A percentile compares a stretch with the other conserved stretches of the same genome.
These are phyloP conservation scores for Pollenia griseotomentosa DNA, from an alignment of 2,888 invertebrate species.

Conservation along the genomic window DNA sequence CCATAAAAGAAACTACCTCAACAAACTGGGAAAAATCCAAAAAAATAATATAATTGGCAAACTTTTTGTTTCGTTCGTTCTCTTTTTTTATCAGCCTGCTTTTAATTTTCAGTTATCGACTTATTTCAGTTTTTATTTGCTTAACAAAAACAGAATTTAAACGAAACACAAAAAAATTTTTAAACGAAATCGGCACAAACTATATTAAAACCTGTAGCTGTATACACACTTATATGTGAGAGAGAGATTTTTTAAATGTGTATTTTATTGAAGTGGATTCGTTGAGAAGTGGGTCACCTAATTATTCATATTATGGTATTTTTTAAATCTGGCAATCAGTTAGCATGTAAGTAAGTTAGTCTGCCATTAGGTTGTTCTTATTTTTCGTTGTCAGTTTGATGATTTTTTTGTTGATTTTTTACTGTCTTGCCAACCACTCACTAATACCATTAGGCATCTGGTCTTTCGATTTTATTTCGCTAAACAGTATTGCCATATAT, in stretches of 20 bases:
- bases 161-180: not conserved
- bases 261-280: conserved; percentile 32
- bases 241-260: conserved; percentile 9
- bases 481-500: not conserved
- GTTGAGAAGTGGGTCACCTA: conserved; percentile 59
- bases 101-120: conserved; percentile 39
- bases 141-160: conserved; percentile 5
- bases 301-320: conserved; percentile 25
- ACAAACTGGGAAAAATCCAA: conserved; percentile 26
- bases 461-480: conserved; percentile 58
- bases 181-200: not conserved
- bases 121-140: conserved; percentile 38
- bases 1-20: conserved; percentile 26
- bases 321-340: conserved; percentile 23
- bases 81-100: conserved; percentile 6
- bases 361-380: conserved; percentile 15
- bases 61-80: conserved; percentile 48
- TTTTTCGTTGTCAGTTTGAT: conserved; percentile 7
- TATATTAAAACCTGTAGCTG: not conserved
- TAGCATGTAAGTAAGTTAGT: conserved; percentile 15
- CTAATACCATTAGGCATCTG: conserved; percentile 11
- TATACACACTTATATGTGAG: not conserved
- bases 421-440: conserved; percentile 5
- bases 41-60: conserved; percentile 40
- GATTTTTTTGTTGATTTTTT: not conserved